phyloP scores from a whole-genome alignment of 2,888 invertebrate species.

The Magallana nippona region DNA sequence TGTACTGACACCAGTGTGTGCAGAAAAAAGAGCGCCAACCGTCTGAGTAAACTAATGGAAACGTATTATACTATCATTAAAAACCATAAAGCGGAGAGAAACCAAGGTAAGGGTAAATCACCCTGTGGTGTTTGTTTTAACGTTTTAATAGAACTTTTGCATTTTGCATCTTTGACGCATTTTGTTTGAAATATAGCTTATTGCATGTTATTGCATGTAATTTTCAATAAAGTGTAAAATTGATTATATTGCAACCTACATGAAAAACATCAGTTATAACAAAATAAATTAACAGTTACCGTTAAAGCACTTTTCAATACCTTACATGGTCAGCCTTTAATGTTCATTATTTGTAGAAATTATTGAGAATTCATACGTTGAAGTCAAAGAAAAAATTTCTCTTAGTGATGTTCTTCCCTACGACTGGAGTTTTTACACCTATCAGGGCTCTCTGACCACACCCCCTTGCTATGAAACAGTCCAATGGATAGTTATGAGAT shows the following conservation, averaged over 20 bases:
- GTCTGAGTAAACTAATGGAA: slow-evolving; percentile 6
- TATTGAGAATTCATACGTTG: slow-evolving; percentile 2
- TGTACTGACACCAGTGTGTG: background rate
- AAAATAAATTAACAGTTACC: too few relatives aligned
- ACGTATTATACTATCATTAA: slow-evolving; percentile 2
- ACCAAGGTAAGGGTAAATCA: background rate
- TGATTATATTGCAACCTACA: too few relatives aligned
- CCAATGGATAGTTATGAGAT: slow-evolving; percentile 40
- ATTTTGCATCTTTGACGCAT: too few relatives aligned
- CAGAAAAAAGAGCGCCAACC: background rate
- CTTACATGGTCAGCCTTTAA: background rate
- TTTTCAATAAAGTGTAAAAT: too few relatives aligned
- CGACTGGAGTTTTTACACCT: slow-evolving; percentile 39
- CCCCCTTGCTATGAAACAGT: slow-evolving; percentile 42
- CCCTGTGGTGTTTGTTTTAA: too few relatives aligned
- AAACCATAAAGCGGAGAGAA: slow-evolving; percentile 2
- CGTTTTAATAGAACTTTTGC: too few relatives aligned
- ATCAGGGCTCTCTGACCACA: slow-evolving; percentile 36
- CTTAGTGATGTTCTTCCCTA: slow-evolving; percentile 36
- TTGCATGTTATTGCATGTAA: too few relatives aligned
- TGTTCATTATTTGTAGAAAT: background rate
- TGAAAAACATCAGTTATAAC: too few relatives aligned
- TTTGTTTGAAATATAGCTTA: too few relatives aligned
- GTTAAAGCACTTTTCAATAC: too few relatives aligned
- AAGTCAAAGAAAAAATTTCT: slow-evolving; percentile 16